Percentiles rank a stretch among this genome's conserved stretches.
These are phyloP conservation scores for Bradypus variegatus DNA, from an alignment of 2,797 vertebrate species.

Conservation along the genomic window DNA sequence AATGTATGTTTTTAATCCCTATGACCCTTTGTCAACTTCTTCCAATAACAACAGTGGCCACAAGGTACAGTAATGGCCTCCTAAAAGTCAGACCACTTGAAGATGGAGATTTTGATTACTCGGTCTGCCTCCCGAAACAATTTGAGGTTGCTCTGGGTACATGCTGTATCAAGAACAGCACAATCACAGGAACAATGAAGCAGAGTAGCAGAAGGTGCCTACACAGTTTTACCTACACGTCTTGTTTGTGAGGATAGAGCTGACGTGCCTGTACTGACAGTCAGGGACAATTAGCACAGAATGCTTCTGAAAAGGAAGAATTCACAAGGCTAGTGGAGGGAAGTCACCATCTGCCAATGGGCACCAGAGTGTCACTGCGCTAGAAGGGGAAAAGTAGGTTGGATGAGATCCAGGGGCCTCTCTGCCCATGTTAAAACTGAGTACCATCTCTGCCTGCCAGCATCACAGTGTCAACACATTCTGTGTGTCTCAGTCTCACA, in stretches of 20 bases:
- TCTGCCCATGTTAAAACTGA: conserved; percentile 49
- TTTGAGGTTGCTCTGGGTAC: not conserved
- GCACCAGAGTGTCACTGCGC: conserved; percentile 10
- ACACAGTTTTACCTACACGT: conserved; percentile 23
- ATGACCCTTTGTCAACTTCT: not conserved
- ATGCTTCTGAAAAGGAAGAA: conserved; percentile 18
- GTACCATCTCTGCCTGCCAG: conserved; percentile 47
- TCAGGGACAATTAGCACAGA: conserved; percentile 39
- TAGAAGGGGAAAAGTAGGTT: conserved; percentile 30
- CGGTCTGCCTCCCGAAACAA: not conserved
- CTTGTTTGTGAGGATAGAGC: conserved; percentile 25
- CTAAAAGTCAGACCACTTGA: not conserved
- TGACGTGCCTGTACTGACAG: not conserved
- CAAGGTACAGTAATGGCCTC: not conserved
- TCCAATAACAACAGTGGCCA: not conserved
- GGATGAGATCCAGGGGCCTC: conserved; percentile 39
- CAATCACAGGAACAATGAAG: not conserved
- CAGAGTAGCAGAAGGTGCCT: conserved; percentile 38
- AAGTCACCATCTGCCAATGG: conserved; percentile 51
- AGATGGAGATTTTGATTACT: not conserved
- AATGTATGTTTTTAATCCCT: not conserved
- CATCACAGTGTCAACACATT: conserved; percentile 46
- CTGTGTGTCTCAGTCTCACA: conserved; percentile 47
- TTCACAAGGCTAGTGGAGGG: conserved; percentile 32
- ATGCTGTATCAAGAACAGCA: not conserved